Evolutionary conservation across 2,797 vertebrate species (phyloP), one percentile per base, ranked within the genome.

Genomic region (Valencia hispanica): DNA sequence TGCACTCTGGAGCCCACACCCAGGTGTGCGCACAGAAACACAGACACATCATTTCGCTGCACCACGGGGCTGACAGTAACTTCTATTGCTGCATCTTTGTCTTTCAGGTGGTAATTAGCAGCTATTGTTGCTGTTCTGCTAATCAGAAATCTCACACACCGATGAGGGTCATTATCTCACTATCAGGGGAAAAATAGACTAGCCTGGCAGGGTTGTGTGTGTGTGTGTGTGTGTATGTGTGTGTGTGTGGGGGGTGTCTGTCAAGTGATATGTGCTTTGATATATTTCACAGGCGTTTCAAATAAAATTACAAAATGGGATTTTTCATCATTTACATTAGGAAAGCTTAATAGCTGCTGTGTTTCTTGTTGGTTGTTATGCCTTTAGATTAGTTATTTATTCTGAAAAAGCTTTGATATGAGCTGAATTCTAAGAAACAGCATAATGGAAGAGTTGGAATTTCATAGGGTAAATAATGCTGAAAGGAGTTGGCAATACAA

Each of bases 51-150:
- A 66, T 73, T 81, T 55, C 65, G 77, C 73, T 70, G 76, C 83
- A 84, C 84, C 78, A 34, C 2, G 59, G 88, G 90, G 82, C 77
- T 86, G 86, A 89, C 79, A 91, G 84, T 80, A 91, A 91, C 89
- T 88, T 84, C 87, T 85, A 92, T 93, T 92, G 86, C 87, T 50
- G 7, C 79, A 41, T 80, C 83, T 89, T 90, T 88, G 92, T 94
- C 92, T 94, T 92, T 92, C 90, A 90, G 93, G 87, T 91, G 90
- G 84, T 94, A 95, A 95, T 95, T 95, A 95, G 90, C 90, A 87
- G 90, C 86, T 88, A 93, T 92, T 94, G 93, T 94, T 93, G 88
- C 91, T 91, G 84, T 87, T 86, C 84, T 75, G 88, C 91, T 93
- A 91, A 94, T 95, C 93, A 94, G 84, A 93, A 91, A 93, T 95